These are phyloP conservation scores for Tachyglossus aculeatus DNA, from an alignment of 2,797 vertebrate species.

Conservation along the genomic window DNA sequence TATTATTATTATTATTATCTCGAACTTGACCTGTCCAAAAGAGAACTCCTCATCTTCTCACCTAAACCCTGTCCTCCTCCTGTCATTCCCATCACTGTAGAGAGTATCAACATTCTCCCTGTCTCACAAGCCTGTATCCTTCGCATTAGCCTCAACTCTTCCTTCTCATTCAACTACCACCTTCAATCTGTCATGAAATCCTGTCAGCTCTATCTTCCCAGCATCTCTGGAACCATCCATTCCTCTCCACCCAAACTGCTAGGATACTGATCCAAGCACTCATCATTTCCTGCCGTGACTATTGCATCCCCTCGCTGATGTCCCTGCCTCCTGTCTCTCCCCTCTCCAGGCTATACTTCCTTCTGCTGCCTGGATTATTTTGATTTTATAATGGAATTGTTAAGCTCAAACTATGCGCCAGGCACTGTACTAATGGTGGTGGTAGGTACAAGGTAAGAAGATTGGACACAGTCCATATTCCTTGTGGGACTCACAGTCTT, in stretches of 20 bases:
- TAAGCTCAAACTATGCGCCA: too few species aligned
- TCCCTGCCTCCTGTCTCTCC: fast-evolving
- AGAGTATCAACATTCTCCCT: background rate
- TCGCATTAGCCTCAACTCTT: background rate
- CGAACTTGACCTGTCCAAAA: background rate
- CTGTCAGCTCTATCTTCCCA: background rate
- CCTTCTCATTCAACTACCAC: background rate
- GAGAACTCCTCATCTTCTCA: background rate
- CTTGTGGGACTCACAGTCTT: too few species aligned
- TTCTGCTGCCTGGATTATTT: background rate
- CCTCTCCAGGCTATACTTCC: background rate
- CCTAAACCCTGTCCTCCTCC: background rate
- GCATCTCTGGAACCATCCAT: too few species aligned
- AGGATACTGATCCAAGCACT: too few species aligned
- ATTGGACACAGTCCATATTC: too few species aligned
- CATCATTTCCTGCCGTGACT: background rate
- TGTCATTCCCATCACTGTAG: background rate
- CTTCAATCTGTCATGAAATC: background rate
- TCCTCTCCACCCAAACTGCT: background rate
- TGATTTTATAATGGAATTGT: too few species aligned
- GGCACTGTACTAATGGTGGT: too few species aligned
- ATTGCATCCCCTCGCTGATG: background rate
- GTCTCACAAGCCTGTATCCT: background rate
- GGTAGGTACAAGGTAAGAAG: too few species aligned
- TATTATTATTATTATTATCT: too few species aligned